Conservation (phyloP, 2,888 invertebrate genomes). For the Endotricha flammealis region DNA sequence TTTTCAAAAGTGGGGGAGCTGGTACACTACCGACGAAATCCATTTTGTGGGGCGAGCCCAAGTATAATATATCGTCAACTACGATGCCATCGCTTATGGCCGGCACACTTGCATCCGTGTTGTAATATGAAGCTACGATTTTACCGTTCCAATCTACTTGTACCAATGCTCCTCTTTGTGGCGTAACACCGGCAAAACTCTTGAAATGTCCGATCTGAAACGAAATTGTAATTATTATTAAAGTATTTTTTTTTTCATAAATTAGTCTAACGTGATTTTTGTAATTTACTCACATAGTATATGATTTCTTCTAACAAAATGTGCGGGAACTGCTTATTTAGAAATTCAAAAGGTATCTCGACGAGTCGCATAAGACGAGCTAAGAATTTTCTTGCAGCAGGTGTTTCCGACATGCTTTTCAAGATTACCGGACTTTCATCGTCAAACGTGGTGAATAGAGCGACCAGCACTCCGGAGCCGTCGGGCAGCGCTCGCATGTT, state of each 20-base stretch:
- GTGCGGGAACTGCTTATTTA: conserved; percentile 82
- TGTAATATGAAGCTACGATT: conserved; percentile 82
- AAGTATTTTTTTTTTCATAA: background rate
- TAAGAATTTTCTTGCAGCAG: conserved; percentile 81
- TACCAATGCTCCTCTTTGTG: conserved; percentile 76
- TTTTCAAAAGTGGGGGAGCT: conserved; percentile 66
- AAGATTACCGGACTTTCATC: conserved; percentile 78
- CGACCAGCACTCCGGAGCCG: conserved; percentile 82
- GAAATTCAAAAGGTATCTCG: conserved; percentile 80
- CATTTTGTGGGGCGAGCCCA: conserved; percentile 82
- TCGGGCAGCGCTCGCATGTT: conserved; percentile 78
- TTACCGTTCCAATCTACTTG: conserved; percentile 85
- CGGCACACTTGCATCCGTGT: conserved; percentile 73
- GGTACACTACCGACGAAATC: conserved; percentile 82
- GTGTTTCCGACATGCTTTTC: conserved; percentile 79
- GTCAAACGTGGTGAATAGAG: conserved; percentile 70
- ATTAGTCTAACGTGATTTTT: background rate
- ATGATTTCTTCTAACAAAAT: conserved; percentile 78
- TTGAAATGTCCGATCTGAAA: conserved; percentile 83
- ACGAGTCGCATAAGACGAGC: conserved; percentile 77
- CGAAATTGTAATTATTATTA: too few species aligned
- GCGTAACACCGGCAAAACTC: conserved; percentile 45
- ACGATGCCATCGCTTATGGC: conserved; percentile 83
- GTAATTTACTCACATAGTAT: conserved; percentile 72
- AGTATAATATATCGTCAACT: conserved; percentile 80